Base-by-base conservation (phyloP, 2,797 vertebrate genomes). In the Hipposideros larvatus region DNA sequence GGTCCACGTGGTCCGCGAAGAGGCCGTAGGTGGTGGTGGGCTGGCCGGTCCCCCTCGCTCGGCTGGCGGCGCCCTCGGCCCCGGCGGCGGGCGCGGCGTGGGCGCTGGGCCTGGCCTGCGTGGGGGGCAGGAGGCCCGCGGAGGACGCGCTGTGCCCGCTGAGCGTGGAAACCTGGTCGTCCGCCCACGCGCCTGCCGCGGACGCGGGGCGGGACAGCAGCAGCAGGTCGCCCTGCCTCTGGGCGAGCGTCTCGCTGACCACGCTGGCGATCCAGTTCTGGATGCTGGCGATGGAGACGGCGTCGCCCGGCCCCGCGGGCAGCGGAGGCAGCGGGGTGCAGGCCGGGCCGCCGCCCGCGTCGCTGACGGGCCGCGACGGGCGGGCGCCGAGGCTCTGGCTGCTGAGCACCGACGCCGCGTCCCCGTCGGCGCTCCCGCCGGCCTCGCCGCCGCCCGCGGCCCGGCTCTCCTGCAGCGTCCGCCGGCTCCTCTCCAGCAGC, bases 181-280 rank as follows among this genome's bases (percentile, higher is more conserved):
- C 99, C 34, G 34, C 34, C 34, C 34, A 34, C 34, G 34, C 34
- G 34, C 34, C 34, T 34, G 34, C 34, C 43, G 43, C 5, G 0
- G 99, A 99, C 0, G 99, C 98, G 0, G 99, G 97, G 0, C 97
- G 98, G 4, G 99, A 99, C 89, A 98, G 79, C 96, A 99, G 98
- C 90, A 98, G 98, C 98, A 99, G 99, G 95, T 99, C 99, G 4
- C 98, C 98, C 92, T 99, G 99, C 98, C 99, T 99, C 97, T 99
- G 99, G 85, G 99, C 99, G 28, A 99, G 99, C 0, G 99, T 99
- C 97, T 99, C 99, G 0, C 98, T 99, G 87, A 99, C 99, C 0
- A 99, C 99, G 0, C 98, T 99, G 53, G 99, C 99, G 0, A 99
- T 99, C 99, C 99, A 99, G 98, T 99, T 99, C 97, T 99, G 99